Evolutionary conservation across 2,113 vertebrate genomes (phyloP).

Genomic region (Ammodytes dubius): DNA sequence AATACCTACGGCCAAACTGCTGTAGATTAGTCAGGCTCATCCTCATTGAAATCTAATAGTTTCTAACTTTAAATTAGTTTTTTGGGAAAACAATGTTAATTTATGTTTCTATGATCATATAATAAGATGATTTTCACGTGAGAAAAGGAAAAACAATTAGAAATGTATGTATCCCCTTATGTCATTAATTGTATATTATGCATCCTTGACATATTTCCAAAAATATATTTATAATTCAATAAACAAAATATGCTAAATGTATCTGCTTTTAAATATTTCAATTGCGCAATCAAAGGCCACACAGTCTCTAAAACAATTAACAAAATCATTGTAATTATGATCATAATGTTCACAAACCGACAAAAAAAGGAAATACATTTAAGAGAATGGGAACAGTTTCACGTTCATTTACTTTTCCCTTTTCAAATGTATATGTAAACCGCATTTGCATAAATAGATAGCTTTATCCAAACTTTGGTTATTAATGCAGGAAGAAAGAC

Average conservation of each 20-base stretch:
- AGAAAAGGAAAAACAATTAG: background rate
- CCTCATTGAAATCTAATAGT: background rate
- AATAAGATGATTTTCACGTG: background rate
- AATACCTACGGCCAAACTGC: background rate
- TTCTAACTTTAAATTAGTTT: background rate
- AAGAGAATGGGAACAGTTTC: background rate
- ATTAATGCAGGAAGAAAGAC: background rate
- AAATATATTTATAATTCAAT: slow-evolving; percentile 22
- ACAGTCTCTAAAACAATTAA: background rate
- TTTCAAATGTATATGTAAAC: background rate
- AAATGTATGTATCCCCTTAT: background rate
- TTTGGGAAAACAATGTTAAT: background rate
- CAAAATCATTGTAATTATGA: background rate
- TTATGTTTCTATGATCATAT: background rate
- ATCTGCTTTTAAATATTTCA: background rate
- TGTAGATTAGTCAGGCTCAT: background rate
- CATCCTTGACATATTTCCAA: slow-evolving; percentile 1
- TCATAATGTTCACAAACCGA: background rate
- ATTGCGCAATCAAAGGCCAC: background rate
- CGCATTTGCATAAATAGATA: background rate
- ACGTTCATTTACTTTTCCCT: background rate
- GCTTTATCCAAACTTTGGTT: background rate
- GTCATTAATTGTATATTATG: background rate
- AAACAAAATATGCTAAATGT: background rate
- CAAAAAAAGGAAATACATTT: background rate